Evolutionary conservation across 2,797 vertebrate genomes (phyloP).

Genomic region (Enteromius trimaculatus): DNA sequence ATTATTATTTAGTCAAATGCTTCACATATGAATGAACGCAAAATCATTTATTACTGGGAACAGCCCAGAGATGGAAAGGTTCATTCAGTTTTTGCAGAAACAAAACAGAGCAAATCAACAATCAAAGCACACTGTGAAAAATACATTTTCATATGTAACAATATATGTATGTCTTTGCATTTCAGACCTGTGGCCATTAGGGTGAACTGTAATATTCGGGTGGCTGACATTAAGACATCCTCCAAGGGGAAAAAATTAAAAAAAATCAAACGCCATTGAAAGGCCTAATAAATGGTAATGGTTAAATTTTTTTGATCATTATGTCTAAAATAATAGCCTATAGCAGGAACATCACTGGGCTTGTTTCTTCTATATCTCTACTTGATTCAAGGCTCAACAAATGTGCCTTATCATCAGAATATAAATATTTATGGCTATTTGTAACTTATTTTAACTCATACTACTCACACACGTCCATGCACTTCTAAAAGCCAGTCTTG

Average conservation of each 20-base stretch:
- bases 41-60: conserved; percentile 18
- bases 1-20: neutral
- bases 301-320: neutral
- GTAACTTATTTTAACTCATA: neutral
- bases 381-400: neutral
- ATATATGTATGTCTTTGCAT: neutral
- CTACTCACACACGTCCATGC: neutral
- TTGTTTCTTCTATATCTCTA: neutral
- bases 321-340: neutral
- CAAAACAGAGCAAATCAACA: neutral
- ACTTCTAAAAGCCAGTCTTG: neutral
- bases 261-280: neutral
- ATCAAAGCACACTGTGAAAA: neutral
- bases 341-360: neutral
- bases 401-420: neutral
- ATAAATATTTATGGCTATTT: conserved; percentile 3
- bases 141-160: neutral
- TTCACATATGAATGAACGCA: neutral
- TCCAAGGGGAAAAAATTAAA: neutral
- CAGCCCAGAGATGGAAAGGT: neutral
- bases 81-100: neutral
- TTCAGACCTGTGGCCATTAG: neutral
- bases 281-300: neutral
- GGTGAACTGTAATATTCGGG: neutral
- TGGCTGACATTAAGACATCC: neutral